Conservation (phyloP, 2,797 vertebrate species). For the Sebastes aleutianus region DNA sequence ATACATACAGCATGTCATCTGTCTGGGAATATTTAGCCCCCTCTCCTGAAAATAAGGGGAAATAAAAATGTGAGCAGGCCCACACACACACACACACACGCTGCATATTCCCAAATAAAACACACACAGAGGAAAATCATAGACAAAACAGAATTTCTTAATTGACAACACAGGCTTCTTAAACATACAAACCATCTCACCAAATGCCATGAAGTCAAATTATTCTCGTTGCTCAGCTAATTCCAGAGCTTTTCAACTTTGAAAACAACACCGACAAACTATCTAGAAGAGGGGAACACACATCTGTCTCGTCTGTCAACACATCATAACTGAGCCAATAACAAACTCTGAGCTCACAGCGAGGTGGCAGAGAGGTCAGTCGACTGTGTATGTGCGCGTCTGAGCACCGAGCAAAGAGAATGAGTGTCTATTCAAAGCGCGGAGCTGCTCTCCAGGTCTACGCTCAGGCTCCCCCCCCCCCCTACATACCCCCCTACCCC, state of each 20-base stretch:
- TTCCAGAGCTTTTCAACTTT: slow-evolving; percentile 37
- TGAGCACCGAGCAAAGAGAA: slow-evolving; percentile 24
- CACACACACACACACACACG: background rate
- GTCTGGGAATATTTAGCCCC: slow-evolving; percentile 10
- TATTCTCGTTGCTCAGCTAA: slow-evolving; percentile 35
- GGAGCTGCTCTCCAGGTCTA: slow-evolving; percentile 51
- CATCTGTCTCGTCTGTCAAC: slow-evolving; percentile 76
- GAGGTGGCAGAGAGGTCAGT: slow-evolving; percentile 68
- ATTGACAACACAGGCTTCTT: slow-evolving; percentile 10
- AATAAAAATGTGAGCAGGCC: background rate
- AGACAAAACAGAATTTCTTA: slow-evolving; percentile 20
- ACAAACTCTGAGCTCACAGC: slow-evolving; percentile 52
- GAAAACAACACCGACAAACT: slow-evolving; percentile 41
- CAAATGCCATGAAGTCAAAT: background rate
- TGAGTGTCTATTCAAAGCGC: slow-evolving; percentile 44
- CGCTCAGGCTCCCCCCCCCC: slow-evolving; percentile 30
- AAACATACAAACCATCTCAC: slow-evolving; percentile 4
- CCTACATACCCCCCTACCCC: background rate
- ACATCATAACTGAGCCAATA: slow-evolving; percentile 61
- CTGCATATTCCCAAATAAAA: background rate
- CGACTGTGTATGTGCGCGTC: slow-evolving; percentile 7
- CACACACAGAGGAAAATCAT: background rate
- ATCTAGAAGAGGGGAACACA: slow-evolving; percentile 48
- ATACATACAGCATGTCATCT: slow-evolving; percentile 29
- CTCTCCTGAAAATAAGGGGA: background rate